Base-by-base conservation (phyloP, 1,140 invertebrate species). In the Musca vetustissima region DNA sequence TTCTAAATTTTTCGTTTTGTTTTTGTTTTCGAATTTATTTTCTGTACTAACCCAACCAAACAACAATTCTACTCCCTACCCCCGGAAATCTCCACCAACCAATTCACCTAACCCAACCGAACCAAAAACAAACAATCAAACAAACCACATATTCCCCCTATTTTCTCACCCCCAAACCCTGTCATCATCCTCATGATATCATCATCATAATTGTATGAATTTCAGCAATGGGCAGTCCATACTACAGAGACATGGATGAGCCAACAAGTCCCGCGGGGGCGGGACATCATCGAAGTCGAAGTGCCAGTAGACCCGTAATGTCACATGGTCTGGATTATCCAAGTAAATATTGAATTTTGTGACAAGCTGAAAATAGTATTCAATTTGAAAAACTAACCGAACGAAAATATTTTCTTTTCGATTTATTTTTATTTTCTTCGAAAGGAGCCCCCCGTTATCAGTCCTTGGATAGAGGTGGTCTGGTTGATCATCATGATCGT, bases 231-330 rank as follows among this genome's bases (percentile, higher is more conserved):
- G 85, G 86, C 73, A 86, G 87, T 80, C 85, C 87, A 81, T 90
- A 90, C 79, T 91, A 90, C 83, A 87, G 88, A 73, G 88, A 91
- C 80, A 88, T 88, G 83, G 91, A 92, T 77, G 90, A 91, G 73
- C 85, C 90, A 71, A 89, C 85, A 69, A 91, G 90, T 84, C 90
- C 90, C 72, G 88, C 89, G 73, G 88, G 89, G 77, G 85, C 88
- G 70, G 87, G 88, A 61, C 85, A 89, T 82, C 82, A 88, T 85
- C 83, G 85, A 84, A 88, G 88, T 81, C 84, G 83, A 78, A 87
- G 86, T 84, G 87, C 86, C 76, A 84, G 83, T 72, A 85, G 86
- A 80, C 86, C 87, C 75, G n/a, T 83, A 74, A 83, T 84, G 74
- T 83, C 83, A 73, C 83, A 83, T 70, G 80, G 85, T 64, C 84